These are phyloP conservation scores for Nettapus auritus DNA, from an alignment of 2,113 vertebrate species.

Conservation along the genomic window DNA sequence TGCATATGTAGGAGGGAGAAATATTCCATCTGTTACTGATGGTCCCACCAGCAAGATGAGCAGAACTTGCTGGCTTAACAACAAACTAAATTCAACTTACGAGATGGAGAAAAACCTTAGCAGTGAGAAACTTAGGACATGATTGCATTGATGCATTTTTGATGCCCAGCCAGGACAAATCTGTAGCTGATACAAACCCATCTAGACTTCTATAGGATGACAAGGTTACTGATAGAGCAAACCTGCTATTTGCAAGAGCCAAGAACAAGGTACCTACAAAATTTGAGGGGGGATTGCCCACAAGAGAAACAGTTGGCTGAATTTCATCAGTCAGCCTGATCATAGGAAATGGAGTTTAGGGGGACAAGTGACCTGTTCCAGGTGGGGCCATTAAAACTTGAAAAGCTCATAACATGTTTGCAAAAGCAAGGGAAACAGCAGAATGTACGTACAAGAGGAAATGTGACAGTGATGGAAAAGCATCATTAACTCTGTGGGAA, in stretches of 20 bases:
- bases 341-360: background rate
- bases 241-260: background rate
- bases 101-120: background rate
- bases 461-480: background rate
- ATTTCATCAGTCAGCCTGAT: background rate
- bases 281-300: background rate
- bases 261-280: background rate
- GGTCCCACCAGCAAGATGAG: background rate
- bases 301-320: background rate
- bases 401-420: background rate
- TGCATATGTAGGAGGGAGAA: background rate
- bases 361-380: no score
- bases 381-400: background rate
- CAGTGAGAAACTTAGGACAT: background rate
- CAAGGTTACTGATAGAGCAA: background rate
- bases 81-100: background rate
- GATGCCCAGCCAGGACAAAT: background rate
- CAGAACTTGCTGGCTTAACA: background rate
- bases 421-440: background rate
- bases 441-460: background rate
- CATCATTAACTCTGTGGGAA: background rate
- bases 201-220: background rate
- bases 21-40: background rate
- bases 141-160: background rate
- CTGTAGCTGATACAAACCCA: background rate